Percentiles rank a stretch among this genome's conserved stretches.
phyloP scores from a whole-genome alignment of 2,113 vertebrate genomes.

The Gorsachius goisagi region DNA sequence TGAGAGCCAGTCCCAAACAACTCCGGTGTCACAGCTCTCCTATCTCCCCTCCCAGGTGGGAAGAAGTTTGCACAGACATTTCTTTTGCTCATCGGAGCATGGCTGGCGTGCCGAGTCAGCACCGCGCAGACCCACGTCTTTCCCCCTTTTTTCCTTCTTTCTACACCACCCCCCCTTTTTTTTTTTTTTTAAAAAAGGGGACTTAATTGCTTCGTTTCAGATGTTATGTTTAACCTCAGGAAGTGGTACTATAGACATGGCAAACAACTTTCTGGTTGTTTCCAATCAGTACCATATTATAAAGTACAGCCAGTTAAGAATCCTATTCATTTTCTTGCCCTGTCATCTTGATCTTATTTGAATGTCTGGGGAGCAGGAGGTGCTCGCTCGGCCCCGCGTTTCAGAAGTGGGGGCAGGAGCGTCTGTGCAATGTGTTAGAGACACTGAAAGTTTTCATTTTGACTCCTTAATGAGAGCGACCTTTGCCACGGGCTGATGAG shows the following conservation, averaged over 20 bases:
- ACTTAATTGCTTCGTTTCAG: conserved; percentile 89
- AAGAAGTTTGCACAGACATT: conserved; percentile 52
- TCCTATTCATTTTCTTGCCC: conserved; percentile 80
- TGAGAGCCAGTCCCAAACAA: conserved; percentile 44
- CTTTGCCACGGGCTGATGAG: conserved; percentile 95
- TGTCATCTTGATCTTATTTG: conserved; percentile 87
- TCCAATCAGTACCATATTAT: conserved; percentile 82
- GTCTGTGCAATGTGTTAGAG: conserved; percentile 88
- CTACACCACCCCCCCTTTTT: accelerated
- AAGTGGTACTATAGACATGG: conserved; percentile 84
- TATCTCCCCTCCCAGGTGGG: conserved; percentile 60
- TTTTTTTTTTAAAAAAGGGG: not conserved
- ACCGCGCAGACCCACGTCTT: not conserved
- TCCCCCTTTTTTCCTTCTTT: not conserved
- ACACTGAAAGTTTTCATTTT: conserved; percentile 96
- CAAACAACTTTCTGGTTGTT: conserved; percentile 82
- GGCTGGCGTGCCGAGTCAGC: conserved; percentile 50
- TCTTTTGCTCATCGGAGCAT: conserved; percentile 53
- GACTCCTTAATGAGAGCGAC: conserved; percentile 98
- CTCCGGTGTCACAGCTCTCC: conserved; percentile 51
- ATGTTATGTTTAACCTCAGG: conserved; percentile 91
- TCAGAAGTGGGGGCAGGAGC: conserved; percentile 75
- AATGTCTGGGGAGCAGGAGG: conserved; percentile 81
- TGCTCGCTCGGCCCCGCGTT: conserved; percentile 69
- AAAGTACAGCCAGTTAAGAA: conserved; percentile 79